phyloP scores from a whole-genome alignment of 2,888 invertebrate species.

The Chamaedrilus cognettii region DNA sequence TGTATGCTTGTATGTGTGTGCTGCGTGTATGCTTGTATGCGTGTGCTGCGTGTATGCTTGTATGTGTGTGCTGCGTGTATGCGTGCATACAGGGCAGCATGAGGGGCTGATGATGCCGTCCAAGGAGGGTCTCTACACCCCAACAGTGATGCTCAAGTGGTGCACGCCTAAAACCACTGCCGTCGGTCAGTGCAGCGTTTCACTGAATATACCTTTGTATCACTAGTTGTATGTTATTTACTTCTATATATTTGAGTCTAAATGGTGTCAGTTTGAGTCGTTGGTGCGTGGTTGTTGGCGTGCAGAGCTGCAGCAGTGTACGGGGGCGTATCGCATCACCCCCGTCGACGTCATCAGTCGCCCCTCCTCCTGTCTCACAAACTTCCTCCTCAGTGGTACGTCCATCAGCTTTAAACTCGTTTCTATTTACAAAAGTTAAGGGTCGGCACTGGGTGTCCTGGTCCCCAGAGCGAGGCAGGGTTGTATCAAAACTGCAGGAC shows the following conservation, averaged over 20 bases:
- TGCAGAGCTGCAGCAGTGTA: constrained; percentile 77
- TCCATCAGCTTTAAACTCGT: too few relatives aligned
- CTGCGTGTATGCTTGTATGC: too few relatives aligned
- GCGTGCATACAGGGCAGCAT: constrained; percentile 13
- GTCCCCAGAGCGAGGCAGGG: too few relatives aligned
- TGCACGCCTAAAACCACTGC: constrained; percentile 79
- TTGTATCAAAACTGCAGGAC: too few relatives aligned
- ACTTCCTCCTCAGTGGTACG: constrained; percentile 74
- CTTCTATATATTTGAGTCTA: neutral
- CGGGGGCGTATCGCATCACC: constrained; percentile 86
- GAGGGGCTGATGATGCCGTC: constrained; percentile 63
- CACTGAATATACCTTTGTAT: neutral
- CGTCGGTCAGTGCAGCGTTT: constrained; percentile 45
- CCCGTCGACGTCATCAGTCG: constrained; percentile 96
- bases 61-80: too few relatives aligned
- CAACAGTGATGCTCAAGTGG: constrained; percentile 92
- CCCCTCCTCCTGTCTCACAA: constrained; percentile 95
- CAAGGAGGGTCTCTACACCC: constrained; percentile 73
- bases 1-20: too few relatives aligned
- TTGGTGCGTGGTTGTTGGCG: too few relatives aligned
- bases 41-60: too few relatives aligned
- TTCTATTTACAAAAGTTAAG: too few relatives aligned
- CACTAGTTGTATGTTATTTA: neutral
- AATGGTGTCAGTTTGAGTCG: too few relatives aligned
- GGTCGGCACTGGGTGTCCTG: too few relatives aligned